Base-by-base conservation (phyloP, 2,888 invertebrate genomes). In the Mythimna pallens region DNA sequence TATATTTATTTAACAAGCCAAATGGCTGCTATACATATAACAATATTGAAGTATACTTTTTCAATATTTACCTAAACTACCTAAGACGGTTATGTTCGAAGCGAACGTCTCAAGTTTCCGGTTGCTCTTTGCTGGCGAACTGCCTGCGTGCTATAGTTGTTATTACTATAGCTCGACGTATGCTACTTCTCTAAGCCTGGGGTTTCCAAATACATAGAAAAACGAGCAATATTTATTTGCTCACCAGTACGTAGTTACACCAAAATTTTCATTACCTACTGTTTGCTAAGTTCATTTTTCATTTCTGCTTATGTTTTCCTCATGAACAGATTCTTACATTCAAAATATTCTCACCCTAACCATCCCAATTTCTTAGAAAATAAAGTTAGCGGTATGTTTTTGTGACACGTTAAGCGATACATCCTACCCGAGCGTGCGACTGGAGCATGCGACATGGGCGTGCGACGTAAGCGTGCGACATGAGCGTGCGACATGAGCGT, bases 31-130 rank as follows among this genome's bases (percentile, higher is more conserved):
- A 20, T 30, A 5, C 22, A 12, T n/a, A 1, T 54, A 52, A 68
- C 34, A 70, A 68, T 50, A 40, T 52, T 71, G 7, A 47, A 70
- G 25, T 40, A 36, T 25, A 55, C 12, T 43, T 68, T 36, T 17
- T 22, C n/a, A 61, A 47, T 62, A 47, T 17, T 6, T 47, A 7
- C 0, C 17, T 6, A n/a, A 70, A 12, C 47, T 40, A 50, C 3
- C 30, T 14, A n/a, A 25, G 36, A 59, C n/a, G 40, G 50, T 22
- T 30, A 9, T 22, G 30, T 20, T 22, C 25, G 25, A 55, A 72
- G 12, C 47, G 22, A 61, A 63, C 17, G 36, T 73, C n/a, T 30
- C 17, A 34, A 30, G 22, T 43, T n/a, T 7, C 25, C 47, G 30
- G 47, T 14, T 6, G 36, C 17, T 25, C 20, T 36, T 14, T 30